A percentile compares a stretch with the other conserved stretches of the same genome.
Conservation (phyloP, 2,113 vertebrate genomes). For the Python bivittatus region DNA sequence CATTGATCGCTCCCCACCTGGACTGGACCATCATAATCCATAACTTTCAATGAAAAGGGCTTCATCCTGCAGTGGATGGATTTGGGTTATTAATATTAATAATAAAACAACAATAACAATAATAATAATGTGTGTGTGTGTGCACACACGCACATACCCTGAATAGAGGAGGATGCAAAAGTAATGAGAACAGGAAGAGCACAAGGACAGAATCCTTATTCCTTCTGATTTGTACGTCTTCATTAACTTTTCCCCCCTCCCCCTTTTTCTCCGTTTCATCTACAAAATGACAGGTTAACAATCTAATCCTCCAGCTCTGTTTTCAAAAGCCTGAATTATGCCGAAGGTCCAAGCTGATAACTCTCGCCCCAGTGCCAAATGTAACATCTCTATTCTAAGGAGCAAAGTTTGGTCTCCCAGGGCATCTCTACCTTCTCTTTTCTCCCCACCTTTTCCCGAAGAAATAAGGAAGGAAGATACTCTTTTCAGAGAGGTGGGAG, state of each 20-base stretch:
- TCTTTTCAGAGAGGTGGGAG: background rate
- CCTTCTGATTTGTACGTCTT: background rate
- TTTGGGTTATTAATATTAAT: too few relatives aligned
- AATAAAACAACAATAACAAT: too few relatives aligned
- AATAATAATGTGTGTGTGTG: too few relatives aligned
- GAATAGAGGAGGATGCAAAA: background rate
- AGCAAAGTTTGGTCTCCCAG: slow-evolving; percentile 55
- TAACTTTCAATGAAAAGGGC: too few relatives aligned
- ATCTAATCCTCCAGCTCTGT: slow-evolving; percentile 78
- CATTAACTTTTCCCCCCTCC: slow-evolving; percentile 18
- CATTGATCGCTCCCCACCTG: too few relatives aligned
- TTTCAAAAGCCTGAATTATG: slow-evolving; percentile 69
- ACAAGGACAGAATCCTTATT: background rate
- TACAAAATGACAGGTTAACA: slow-evolving; percentile 80
- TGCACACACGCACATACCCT: background rate
- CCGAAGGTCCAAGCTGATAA: slow-evolving; percentile 73
- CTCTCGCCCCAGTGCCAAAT: slow-evolving; percentile 66
- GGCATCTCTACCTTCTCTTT: slow-evolving; percentile 59
- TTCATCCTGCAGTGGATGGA: too few relatives aligned
- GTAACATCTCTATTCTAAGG: slow-evolving; percentile 75
- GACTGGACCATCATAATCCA: too few relatives aligned
- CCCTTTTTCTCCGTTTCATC: background rate
- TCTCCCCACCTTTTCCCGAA: slow-evolving; percentile 22
- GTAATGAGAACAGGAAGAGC: background rate
- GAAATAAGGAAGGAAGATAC: slow-evolving; percentile 38